Evolutionary conservation across 2,113 vertebrate species (phyloP), one percentile per base, ranked within the genome.

Genomic region (Corydoras sp.): DNA sequence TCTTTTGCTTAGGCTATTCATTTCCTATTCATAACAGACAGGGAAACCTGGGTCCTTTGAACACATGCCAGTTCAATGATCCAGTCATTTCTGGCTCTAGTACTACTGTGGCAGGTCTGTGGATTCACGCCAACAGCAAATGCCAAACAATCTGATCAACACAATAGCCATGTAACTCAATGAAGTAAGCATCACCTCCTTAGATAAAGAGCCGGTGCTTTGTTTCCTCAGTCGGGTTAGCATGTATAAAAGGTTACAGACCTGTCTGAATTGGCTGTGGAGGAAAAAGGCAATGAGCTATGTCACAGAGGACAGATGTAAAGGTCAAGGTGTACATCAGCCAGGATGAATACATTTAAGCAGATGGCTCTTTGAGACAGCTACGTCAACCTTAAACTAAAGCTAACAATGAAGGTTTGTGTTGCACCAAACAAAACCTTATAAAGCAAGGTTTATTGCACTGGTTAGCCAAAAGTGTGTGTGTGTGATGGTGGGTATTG

Each of bases 141-240:
- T 13, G 67, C 30, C 77, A 75, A 78, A 59, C 60, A 51, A 10
- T 49, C 63, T 71, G 67, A 11, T 49, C 60, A 73, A 71, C 59
- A 76, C 67, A 80, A 76, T 72, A 80, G 83, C 82, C 79, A 31
- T 73, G 75, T 82, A 72, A 81, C 76, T 64, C 70, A 51, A 68
- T 54, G 71, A 61, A 64, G 78, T 61, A 4, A 68, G 58, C 29
- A 69, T 59, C 65, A 72, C 68, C 11, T 77, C 55, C 56, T 77
- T 77, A 67, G 24, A 83, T 73, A 65, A 75, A 77, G 73, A 82
- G 68, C 24, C 67, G 14, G 61, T 68, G 68, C 75, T 62, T 64
- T 50, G 48, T 48, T 62, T 66, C 79, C 62, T 72, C 55, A 55
- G 60, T 68, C 56, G 68, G 71, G 65, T 29, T 24, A 62, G 31